Evolutionary conservation across 1,140 invertebrate genomes (phyloP).

Genomic region (Druon quercuslanigerum): DNA sequence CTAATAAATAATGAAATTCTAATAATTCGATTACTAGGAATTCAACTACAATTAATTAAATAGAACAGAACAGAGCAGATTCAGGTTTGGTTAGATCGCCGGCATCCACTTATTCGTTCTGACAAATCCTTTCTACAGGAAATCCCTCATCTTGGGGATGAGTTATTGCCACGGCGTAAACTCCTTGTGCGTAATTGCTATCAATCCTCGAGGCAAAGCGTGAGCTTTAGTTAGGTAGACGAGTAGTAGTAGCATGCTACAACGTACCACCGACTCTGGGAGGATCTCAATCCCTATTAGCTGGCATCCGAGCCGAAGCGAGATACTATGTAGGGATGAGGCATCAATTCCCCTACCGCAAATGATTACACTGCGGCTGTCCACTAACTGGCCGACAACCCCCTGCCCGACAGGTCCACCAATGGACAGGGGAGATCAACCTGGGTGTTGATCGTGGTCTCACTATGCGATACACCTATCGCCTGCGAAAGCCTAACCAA

Average conservation of each 20-base stretch:
- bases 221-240: background rate
- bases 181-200: constrained; percentile 32
- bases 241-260: background rate
- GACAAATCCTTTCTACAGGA: constrained; percentile 18
- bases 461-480: constrained; percentile 36
- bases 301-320: constrained; percentile 10
- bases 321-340: constrained; percentile 32
- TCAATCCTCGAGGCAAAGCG: constrained; percentile 26
- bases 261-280: background rate
- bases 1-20: too few species aligned
- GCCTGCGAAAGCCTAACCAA: background rate
- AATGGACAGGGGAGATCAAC: constrained; percentile 48
- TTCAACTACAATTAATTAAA: too few species aligned
- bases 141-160: constrained; percentile 19
- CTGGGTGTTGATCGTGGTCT: constrained; percentile 45
- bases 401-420: constrained; percentile 49
- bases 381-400: constrained; percentile 68
- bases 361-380: constrained; percentile 72
- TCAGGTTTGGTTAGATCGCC: background rate
- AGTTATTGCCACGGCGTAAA: constrained; percentile 30
- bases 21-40: too few species aligned
- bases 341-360: constrained; percentile 68
- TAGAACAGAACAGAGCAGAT: too few species aligned
- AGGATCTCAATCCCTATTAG: constrained; percentile 21
- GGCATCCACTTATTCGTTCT: constrained; percentile 1